Evolutionary conservation across 2,797 vertebrate species (phyloP), one percentile per base, ranked within the genome.

Genomic region (Valencia hispanica): DNA sequence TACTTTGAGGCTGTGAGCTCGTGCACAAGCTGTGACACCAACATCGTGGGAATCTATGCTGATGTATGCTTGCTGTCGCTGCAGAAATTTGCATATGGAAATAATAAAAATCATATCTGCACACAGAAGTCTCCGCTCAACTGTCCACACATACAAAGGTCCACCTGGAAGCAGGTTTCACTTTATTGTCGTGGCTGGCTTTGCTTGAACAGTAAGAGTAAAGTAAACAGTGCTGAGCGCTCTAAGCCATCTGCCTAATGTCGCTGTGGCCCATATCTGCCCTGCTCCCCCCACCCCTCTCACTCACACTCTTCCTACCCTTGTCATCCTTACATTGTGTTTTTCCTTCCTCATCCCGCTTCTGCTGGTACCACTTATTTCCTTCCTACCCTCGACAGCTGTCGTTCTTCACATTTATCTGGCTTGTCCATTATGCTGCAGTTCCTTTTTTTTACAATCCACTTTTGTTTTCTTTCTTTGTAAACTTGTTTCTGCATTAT

Each of bases 161-260:
- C 74, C 84, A 86, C 87, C 81, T 89, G 81, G 84, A 77, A 36
- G 82, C 79, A 80, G 87, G 83, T 87, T 90, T 86, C 80, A 80
- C 87, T 89, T 87, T 86, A 84, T 85, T 89, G 88, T 90, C 70
- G 15, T 72, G 88, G 74, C 88, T 92, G 89, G 80, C 94, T 93
- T 94, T 95, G 92, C 94, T 95, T 95, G 92, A 94, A 94, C 92
- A 94, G 93, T 89, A 88, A 93, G 90, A 91, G 89, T 87, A 95
- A 93, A 92, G 94, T 94, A 94, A 95, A 96, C 94, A 95, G 91
- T 93, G 89, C 89, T 84, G 84, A 94, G 91, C 90, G 79, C 91
- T 90, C 48, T 36, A 79, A 93, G 93, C 94, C 94, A 95, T 95
- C 95, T 95, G 95, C 93, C 91, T 93, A 92, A 93, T 94, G 94